These are phyloP conservation scores for Aphis craccivora DNA, from an alignment of 1,140 invertebrate genomes.

Conservation along the genomic window DNA sequence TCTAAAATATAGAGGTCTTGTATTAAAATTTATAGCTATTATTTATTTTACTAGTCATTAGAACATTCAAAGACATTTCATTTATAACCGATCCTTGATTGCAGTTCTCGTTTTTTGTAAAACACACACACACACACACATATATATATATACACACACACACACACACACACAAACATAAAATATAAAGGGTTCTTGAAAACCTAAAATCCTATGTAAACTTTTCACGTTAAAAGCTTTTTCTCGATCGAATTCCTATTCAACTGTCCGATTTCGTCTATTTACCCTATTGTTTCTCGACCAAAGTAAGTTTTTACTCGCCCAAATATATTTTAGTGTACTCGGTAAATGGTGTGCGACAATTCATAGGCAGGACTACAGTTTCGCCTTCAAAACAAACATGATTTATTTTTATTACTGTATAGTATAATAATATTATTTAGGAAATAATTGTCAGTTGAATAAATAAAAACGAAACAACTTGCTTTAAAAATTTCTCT, in stretches of 20 bases:
- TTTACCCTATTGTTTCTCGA: background rate
- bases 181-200: background rate
- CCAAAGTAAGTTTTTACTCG: background rate
- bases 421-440: background rate
- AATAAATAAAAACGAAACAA: background rate
- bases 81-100: background rate
- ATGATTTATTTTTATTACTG: background rate
- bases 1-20: background rate
- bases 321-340: background rate
- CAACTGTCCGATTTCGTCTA: background rate
- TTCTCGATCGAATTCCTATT: slow-evolving; percentile 1
- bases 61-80: background rate
- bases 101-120: background rate
- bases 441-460: background rate
- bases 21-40: background rate
- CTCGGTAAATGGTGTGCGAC: background rate
- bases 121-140: background rate
- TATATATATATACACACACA: no score
- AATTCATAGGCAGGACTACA: background rate
- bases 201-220: slow-evolving; percentile 30
- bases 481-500: background rate
- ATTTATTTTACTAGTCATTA: background rate
- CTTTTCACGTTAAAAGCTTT: slow-evolving; percentile 30
- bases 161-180: no score
- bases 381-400: background rate